These are phyloP conservation scores for Patella pellucida DNA, from an alignment of 2,888 invertebrate species.

Conservation along the genomic window DNA sequence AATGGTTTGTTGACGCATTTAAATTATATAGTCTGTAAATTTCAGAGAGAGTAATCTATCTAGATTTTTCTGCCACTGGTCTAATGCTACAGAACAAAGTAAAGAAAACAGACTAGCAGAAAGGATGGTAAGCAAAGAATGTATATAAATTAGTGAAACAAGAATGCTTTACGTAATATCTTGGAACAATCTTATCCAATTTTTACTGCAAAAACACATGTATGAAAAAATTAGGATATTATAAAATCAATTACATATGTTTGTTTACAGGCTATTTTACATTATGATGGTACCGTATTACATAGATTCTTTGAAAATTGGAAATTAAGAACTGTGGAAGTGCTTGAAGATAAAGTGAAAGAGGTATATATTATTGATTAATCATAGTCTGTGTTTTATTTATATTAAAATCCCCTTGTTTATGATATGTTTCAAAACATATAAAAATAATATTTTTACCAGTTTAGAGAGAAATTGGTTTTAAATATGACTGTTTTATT, in stretches of 20 bases:
- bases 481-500: too few relatives aligned
- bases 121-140: conserved; percentile 53
- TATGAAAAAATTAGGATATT: neutral
- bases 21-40: neutral
- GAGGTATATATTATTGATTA: conserved; percentile 33
- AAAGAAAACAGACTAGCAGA: conserved; percentile 59
- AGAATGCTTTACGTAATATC: neutral
- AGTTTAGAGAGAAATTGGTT: too few relatives aligned
- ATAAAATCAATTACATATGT: neutral
- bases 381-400: too few relatives aligned
- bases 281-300: conserved; percentile 48
- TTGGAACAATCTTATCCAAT: neutral
- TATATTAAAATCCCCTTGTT: too few relatives aligned
- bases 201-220: neutral
- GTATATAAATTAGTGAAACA: too few relatives aligned
- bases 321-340: conserved; percentile 42
- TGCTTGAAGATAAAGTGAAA: conserved; percentile 40
- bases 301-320: conserved; percentile 49
- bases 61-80: conserved; percentile 58
- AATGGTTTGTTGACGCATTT: too few relatives aligned
- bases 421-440: too few relatives aligned
- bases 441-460: too few relatives aligned
- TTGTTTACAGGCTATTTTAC: conserved; percentile 57
- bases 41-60: conserved; percentile 56
- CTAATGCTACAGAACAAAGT: conserved; percentile 45